Base-by-base conservation (phyloP, 2,113 vertebrate species). In the Grallaria varia region DNA sequence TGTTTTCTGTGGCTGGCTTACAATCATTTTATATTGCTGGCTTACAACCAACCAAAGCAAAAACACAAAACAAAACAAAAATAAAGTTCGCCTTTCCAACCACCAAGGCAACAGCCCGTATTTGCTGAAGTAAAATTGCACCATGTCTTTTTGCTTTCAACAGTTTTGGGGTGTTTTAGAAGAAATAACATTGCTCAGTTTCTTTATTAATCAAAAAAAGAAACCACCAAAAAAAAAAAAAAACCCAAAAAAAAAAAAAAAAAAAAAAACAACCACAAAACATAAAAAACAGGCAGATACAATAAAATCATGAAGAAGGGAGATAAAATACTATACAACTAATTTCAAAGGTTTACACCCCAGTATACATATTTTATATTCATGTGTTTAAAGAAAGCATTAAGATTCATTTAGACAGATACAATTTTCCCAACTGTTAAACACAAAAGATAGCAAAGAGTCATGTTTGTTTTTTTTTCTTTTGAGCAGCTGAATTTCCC, bases 1-100 rank as follows among this genome's bases (percentile, higher is more conserved):
- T 96, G 58, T 84, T 95, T 95, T 92, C 84, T 89, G 50, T 78
- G 80, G 60, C 91, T 90, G 91, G 30, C 60, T 88, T 92, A 90
- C 83, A 93, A 64, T 56, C 24, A 63, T 86, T 97, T 78, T 58
- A 40, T 40, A 35, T 5, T 52, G 50, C 68, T 95, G 94, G 94
- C 93, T 88, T 95, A 75, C 80, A 75, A 76, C 85, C 95, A 93
- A 91, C 11, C 24, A 91, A 95, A 95, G 53, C 90, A 83, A 96
- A 95, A 94, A 59, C 56, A 94, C n/a, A 87, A 77, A 89, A 77
- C 76, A 68, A 66, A 92, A 93, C 49, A 93, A 88, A 93, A 88
- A 63, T 59, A 50, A 86, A 84, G 53, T 62, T 92, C 0, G 5
- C 18, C 58, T 71, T 78, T 96, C 73, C 66, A 95, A n/a, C 64